Percentiles rank a stretch among this genome's conserved stretches.
phyloP scores from a whole-genome alignment of 2,888 invertebrate species.

The Drosophila helvetica region DNA sequence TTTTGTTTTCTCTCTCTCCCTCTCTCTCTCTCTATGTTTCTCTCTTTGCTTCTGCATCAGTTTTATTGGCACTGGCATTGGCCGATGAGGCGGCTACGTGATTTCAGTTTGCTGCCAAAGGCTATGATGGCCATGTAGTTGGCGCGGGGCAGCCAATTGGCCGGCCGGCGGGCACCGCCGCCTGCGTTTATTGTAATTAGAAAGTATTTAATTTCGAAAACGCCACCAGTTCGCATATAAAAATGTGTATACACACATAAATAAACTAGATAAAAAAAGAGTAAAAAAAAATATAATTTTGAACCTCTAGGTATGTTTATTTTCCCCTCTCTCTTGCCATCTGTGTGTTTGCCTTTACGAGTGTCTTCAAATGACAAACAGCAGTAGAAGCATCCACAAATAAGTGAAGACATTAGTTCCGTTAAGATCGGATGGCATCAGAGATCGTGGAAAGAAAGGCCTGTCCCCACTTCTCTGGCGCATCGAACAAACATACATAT shows the following conservation, averaged over 20 bases:
- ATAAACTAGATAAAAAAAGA: constrained; percentile 31
- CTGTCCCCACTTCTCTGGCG: constrained; percentile 56
- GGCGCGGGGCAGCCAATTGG: constrained; percentile 47
- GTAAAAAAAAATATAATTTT: constrained; percentile 8
- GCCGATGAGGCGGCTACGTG: constrained; percentile 68
- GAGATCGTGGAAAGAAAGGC: constrained; percentile 42
- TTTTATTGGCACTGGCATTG: constrained; percentile 58
- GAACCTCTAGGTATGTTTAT: constrained; percentile 11
- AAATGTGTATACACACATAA: constrained; percentile 45
- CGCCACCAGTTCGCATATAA: constrained; percentile 44
- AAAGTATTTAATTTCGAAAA: constrained; percentile 80
- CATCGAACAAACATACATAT: constrained; percentile 22
- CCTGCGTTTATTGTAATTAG: constrained; percentile 78
- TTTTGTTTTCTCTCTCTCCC: constrained; percentile 35
- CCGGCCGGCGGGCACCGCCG: constrained; percentile 61
- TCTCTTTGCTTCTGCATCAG: constrained; percentile 3
- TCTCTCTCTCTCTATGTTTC: constrained; percentile 19
- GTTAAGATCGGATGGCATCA: constrained; percentile 66
- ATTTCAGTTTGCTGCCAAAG: constrained; percentile 68
- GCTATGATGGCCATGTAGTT: constrained; percentile 32
- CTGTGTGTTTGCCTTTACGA: constrained; percentile 15
- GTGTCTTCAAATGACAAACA: constrained; percentile 49
- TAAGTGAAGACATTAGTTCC: constrained; percentile 65
- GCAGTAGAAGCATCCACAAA: constrained; percentile 13
- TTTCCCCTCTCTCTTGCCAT: not conserved